Percentiles rank a stretch among this genome's conserved stretches.
phyloP scores from a whole-genome alignment of 2,888 invertebrate genomes.

The Cheilosia vulpina region DNA sequence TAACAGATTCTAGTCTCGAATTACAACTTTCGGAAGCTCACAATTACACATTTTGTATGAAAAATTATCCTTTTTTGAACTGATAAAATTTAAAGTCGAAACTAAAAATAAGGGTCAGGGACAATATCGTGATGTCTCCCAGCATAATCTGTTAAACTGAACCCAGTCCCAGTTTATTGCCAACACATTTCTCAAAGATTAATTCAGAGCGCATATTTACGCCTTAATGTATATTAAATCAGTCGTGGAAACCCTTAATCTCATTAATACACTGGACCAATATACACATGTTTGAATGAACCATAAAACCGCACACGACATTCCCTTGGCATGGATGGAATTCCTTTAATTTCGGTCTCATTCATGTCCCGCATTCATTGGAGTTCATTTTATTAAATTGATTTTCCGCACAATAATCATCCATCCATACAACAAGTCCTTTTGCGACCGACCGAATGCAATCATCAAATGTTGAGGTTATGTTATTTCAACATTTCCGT shows the following conservation, averaged over 20 bases:
- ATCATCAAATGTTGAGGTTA: conserved; percentile 60
- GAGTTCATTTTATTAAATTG: conserved; percentile 59
- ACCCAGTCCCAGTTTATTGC: background rate
- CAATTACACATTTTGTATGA: too few relatives aligned
- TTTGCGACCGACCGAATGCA: conserved; percentile 43
- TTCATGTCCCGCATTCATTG: conserved; percentile 35
- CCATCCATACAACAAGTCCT: conserved; percentile 34
- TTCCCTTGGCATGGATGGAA: background rate
- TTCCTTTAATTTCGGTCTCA: background rate
- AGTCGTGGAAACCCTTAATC: background rate
- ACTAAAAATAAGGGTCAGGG: too few relatives aligned
- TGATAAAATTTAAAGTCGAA: too few relatives aligned
- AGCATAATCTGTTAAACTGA: too few relatives aligned
- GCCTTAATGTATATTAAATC: conserved; percentile 1
- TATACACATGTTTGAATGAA: background rate
- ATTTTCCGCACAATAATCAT: conserved; percentile 55
- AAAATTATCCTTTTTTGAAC: too few relatives aligned
- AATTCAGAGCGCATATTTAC: background rate
- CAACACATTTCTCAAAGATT: background rate
- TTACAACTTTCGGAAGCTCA: too few relatives aligned
- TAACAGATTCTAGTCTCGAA: too few relatives aligned
- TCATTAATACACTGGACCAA: background rate
- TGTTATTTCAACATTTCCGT: conserved; percentile 66
- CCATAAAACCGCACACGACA: background rate
- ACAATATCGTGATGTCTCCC: too few relatives aligned